Base-by-base conservation (phyloP, 1,140 invertebrate genomes). In the Bombyx mori region DNA sequence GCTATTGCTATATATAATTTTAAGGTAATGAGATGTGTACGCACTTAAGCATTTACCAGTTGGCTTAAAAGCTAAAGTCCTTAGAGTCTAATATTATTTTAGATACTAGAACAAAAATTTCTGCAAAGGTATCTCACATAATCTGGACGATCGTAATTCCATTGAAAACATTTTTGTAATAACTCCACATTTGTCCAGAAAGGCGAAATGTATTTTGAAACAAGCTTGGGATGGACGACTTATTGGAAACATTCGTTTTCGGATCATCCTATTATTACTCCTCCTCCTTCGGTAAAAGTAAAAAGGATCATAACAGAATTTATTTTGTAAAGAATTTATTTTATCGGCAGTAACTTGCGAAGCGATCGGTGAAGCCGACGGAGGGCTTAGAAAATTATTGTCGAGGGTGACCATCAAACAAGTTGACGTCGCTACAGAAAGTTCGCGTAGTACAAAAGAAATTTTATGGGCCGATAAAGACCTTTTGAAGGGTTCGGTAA, bases 391-490 rank as follows among this genome's bases (percentile, higher is more conserved):
- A 73, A 75, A 81, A 79, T 79, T 75, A 80, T 80, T 84, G 82
- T 73, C 68, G 65, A 75, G 73, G 76, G 71, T 74, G 75, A 77
- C 79, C 77, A 79, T 78, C 74, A 71, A 75, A 75, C 71, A 80
- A 76, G 62, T 79, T 73, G 66, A 72, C 71, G 73, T 74, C 62
- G 60, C 71, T 70, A 69, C 65, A 76, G 69, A 76, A 79, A 81
- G 58, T 79, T 75, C 69, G 60, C 69, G 71, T 65, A 63, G 71
- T 71, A 79, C 80, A 73, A 81, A 80, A 74, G 72, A 84, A 84
- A 77, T 81, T 84, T 84, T 84, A 81, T 74, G 74, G 61, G 56
- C 68, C 76, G 75, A 81, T 84, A 81, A 84, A 84, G 78, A 72
- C 75, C 69, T 75, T 83, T 79, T 75, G 69, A 74, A 78, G 75